Evolutionary conservation across 2,797 vertebrate genomes (phyloP).

Genomic region (Heteromormyrus szaboi): DNA sequence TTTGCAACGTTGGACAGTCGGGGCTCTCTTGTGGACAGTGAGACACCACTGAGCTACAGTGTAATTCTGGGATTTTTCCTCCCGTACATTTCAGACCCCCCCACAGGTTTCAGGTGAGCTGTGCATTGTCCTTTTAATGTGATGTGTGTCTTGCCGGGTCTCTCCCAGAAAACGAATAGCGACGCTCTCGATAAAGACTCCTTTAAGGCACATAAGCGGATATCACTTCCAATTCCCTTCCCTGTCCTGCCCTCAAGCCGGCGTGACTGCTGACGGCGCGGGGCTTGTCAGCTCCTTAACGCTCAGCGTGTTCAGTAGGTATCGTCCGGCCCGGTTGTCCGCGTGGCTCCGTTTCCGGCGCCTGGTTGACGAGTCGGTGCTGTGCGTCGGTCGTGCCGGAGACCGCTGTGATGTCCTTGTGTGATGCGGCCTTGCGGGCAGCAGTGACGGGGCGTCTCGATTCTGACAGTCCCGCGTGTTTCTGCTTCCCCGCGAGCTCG

Average conservation of each 20-base stretch:
- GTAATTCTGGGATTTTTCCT: neutral
- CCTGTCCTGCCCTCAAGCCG: neutral
- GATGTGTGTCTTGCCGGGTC: neutral
- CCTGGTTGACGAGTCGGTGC: neutral
- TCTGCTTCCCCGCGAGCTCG: neutral
- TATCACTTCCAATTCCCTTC: neutral
- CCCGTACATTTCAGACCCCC: neutral
- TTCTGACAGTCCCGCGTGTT: neutral
- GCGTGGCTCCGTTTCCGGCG: neutral
- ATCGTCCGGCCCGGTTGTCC: neutral
- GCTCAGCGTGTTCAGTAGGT: neutral
- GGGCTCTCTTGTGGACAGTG: neutral
- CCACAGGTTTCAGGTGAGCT: neutral
- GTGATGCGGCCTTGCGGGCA: neutral
- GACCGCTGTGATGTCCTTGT: neutral
- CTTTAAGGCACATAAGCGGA: neutral
- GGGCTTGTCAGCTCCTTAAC: neutral
- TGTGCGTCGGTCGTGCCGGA: neutral
- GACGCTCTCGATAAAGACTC: neutral
- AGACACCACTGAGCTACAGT: neutral
- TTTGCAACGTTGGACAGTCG: neutral
- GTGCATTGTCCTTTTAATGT: neutral
- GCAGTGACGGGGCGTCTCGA: neutral
- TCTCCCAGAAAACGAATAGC: neutral
- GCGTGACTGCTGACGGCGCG: neutral